Base-by-base conservation (phyloP, 2,113 vertebrate genomes). In the Boleophthalmus pectinirostris region DNA sequence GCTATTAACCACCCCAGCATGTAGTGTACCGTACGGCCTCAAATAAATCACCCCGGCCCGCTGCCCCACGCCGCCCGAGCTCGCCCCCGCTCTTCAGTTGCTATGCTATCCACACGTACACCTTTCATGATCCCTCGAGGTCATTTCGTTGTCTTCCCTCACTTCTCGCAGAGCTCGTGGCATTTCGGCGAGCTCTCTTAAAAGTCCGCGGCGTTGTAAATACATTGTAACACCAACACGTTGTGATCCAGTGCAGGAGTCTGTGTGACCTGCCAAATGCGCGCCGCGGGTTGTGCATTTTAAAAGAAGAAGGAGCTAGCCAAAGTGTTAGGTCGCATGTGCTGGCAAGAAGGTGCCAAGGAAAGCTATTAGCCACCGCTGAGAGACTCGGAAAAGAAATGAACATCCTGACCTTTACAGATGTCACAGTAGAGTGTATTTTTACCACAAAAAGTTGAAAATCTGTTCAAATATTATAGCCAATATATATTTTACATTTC, bases 401-500 rank as follows among this genome's bases (percentile, higher is more conserved):
- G 71, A 77, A 85, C 81, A 82, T 86, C 82, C 84, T 75, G 73
- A 63, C 66, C 64, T 21, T 66, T 7, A 63, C 65, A 72, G 67
- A 61, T 66, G 24, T 14, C 13, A 24, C 8, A 72, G 69, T 74
- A 82, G 69, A 77, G 54, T 74, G 68, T 68, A 23, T 58, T 14
- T 25, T 54, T n/a, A 54, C 9, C 1, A 1, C 56, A 25, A 25
- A 25, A 58, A 15, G 14, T 12, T 20, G 5, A 49, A 49, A 16
- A 49, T 5, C 47, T 49, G 47, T 5, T 18, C 18, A 15, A 38
- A 38, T 38, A 38, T n/a, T n/a, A n/a, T n/a, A n/a, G n/a, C n/a
- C n/a, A n/a, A n/a, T n/a, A n/a, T n/a, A n/a, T n/a, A n/a, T n/a
- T n/a, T 35, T 3, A 35, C 33, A 35, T 35, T 38, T 7, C 35